Base-by-base conservation (phyloP, 2,888 invertebrate species). In the Thysanoteuthis rhombus region DNA sequence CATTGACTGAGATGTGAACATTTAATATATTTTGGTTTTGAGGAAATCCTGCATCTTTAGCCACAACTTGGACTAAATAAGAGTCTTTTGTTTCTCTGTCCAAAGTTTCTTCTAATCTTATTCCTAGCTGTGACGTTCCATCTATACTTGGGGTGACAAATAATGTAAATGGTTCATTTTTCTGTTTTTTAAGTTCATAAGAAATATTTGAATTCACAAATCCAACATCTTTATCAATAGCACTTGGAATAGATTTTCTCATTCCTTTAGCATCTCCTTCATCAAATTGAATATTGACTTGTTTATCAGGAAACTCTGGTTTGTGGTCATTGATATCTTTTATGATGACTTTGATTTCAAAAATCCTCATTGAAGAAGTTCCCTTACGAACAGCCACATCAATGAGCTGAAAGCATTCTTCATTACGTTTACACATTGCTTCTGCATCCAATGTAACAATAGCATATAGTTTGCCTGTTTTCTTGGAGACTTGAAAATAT, bases 221-320 rank as follows among this genome's bases (percentile, higher is more conserved):
- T n/a, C 92, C 92, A n/a, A 92, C 42, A 42, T 92, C 92, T 42
- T 92, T 92, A 45, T 92, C 92, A n/a, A 42, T 92, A 5, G 92
- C 92, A 92, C 45, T 92, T 5, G 92, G 92, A 2, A 92, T 45
- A 45, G 19, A 12, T 45, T 19, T 42, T 40, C 38, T 92, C 16
- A 38, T 92, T 92, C 92, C 92, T 92, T 22, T 92, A 1, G n/a
- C 92, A 42, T 32, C n/a, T 32, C 32, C n/a, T 92, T 92, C 92
- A 16, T 19, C 19, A 40, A 92, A 92, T 45, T 92, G 3, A 22
- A 92, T 92, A 42, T 36, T 92, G 4, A 92, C 22, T 92, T 92
- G 92, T 92, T 40, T 92, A 28, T 40, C 16, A 45, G 42, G 42
- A n/a, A 92, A 92, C 22, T 92, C 92, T n/a, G 92, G 92, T 32